Evolutionary conservation across 2,797 vertebrate genomes (phyloP), one percentile per base, ranked within the genome.

Genomic region (Allobates femoralis): DNA sequence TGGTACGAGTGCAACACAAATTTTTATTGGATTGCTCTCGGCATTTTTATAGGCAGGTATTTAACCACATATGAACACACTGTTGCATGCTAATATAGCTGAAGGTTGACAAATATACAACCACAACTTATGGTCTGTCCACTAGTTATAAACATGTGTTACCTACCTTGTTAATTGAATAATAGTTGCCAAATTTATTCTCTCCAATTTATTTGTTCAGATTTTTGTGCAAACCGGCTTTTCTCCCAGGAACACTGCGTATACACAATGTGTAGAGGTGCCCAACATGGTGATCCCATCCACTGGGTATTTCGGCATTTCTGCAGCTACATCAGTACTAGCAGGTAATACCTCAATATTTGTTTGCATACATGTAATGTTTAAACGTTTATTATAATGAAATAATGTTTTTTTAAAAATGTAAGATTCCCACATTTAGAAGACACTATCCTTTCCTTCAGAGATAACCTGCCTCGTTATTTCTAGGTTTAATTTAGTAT

Each of bases 271-370:
- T 0, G 16, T 89, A 0, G 69, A 89, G 37, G 90, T 90, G 58
- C 86, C 62, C 0, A 86, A 91, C 37, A 67, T 92, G 89, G 28
- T 87, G 81, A 86, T 91, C 87, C 86, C 84, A 37, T 87, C 90
- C 37, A 83, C 89, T 79, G 91, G 92, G 60, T 91, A 91, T 89
- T 92, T 92, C 80, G 92, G 92, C 55, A 75, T 92, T 56, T 92
- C 89, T 0, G 90, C 92, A 64, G 90, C 91, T n/a, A 92, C 91
- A 0, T 77, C 88, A 30, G 86, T 15, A 28, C 55, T 92, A 62
- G 90, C 92, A 91, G 86, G 86, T 88, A 76, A 73, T n/a, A 34
- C 34, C 26, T 21, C 1, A 1, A 16, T 26, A 46, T 5, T 41
- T 74, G 11, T 71, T 41, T n/a, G n/a, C 5, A 16, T 18, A 66